Percentiles rank a stretch among this genome's conserved stretches.
Conservation (phyloP, 2,888 invertebrate genomes). For the Scaptomyza caliginosa region DNA sequence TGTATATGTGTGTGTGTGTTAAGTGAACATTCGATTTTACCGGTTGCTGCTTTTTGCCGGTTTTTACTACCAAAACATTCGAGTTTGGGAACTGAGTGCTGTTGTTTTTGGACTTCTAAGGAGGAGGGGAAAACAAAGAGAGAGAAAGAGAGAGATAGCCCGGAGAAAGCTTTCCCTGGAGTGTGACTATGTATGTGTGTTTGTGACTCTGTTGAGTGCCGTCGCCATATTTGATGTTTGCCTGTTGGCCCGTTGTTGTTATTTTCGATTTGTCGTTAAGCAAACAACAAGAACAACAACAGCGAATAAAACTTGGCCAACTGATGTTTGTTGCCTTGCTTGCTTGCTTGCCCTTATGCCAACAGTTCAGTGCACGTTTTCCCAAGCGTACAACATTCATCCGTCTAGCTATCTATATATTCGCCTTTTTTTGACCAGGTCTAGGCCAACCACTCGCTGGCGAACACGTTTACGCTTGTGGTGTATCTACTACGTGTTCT, state of each 20-base stretch:
- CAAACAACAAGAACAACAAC: constrained; percentile 28
- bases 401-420: constrained; percentile 21
- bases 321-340: constrained; percentile 54
- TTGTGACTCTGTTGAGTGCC: constrained; percentile 42
- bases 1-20: constrained; percentile 36
- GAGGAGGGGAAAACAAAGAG: neutral
- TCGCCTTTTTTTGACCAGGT: constrained; percentile 58
- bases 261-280: constrained; percentile 62
- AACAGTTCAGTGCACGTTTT: constrained; percentile 41
- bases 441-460: constrained; percentile 40
- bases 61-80: constrained; percentile 46
- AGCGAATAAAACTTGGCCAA: constrained; percentile 63
- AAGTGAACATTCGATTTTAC: constrained; percentile 81
- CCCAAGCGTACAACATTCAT: constrained; percentile 34
- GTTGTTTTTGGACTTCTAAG: constrained; percentile 51
- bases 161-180: constrained; percentile 36
- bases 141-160: neutral
- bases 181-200: constrained; percentile 13
- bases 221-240: constrained; percentile 71
- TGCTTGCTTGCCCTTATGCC: constrained; percentile 1
- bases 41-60: constrained; percentile 80
- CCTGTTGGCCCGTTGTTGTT: constrained; percentile 69
- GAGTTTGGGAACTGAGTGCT: constrained; percentile 30
- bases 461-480: constrained; percentile 34
- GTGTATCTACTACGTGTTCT: constrained; percentile 28